Percentiles rank a stretch among this genome's conserved stretches.
These are phyloP conservation scores for Alectoris magna DNA, from an alignment of 2,797 vertebrate genomes.

Conservation along the genomic window DNA sequence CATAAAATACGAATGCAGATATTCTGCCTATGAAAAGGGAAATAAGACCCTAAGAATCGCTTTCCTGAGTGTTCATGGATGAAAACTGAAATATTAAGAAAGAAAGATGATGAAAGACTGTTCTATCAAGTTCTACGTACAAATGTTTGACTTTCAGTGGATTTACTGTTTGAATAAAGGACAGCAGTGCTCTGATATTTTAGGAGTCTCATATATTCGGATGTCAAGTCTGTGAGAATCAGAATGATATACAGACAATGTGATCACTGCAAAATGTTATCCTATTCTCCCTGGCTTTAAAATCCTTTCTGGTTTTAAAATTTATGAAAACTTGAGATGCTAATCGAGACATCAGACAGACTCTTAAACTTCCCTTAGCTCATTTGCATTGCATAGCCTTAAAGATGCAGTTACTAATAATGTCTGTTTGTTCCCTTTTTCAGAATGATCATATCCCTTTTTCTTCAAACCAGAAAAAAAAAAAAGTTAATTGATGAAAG, in stretches of 20 bases:
- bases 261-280: not conserved
- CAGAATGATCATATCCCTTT: fast-evolving
- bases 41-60: not conserved
- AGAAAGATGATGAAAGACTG: not conserved
- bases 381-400: not conserved
- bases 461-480: not conserved
- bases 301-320: not conserved
- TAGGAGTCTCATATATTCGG: not conserved
- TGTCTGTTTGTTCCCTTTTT: fast-evolving
- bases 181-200: not conserved
- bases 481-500: not conserved
- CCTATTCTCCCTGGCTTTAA: not conserved
- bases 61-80: not conserved
- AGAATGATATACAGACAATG: not conserved
- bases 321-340: not conserved
- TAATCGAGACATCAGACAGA: not conserved
- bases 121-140: not conserved
- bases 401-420: not conserved
- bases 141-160: not conserved
- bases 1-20: not conserved
- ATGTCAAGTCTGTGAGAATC: not conserved
- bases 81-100: not conserved
- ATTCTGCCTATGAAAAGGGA: not conserved
- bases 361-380: not conserved
- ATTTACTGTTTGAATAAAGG: constrained; percentile 27